Evolutionary conservation across 2,888 invertebrate species (phyloP).

Genomic region (Mimachlamys varia): DNA sequence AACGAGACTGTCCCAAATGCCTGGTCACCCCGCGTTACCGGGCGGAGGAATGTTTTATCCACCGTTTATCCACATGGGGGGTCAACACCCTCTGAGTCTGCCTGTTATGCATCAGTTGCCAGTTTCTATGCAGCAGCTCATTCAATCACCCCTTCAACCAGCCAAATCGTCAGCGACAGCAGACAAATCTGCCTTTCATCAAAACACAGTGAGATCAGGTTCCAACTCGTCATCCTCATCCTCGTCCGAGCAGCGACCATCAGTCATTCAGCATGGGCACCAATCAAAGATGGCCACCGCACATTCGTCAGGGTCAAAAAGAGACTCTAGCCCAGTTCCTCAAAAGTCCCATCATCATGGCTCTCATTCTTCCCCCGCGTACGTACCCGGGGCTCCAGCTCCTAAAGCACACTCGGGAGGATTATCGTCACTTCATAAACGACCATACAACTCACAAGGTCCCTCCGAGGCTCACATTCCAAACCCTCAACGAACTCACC

Average conservation of each 20-base stretch:
- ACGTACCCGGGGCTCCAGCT: background rate
- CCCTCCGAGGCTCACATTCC: conserved; percentile 46
- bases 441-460: conserved; percentile 44
- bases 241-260: background rate
- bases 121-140: background rate
- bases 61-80: conserved; percentile 59
- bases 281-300: background rate
- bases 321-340: background rate
- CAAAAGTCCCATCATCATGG: background rate
- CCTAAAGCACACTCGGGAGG: background rate
- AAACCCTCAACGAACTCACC: conserved; percentile 39
- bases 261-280: conserved; percentile 16
- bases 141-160: background rate
- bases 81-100: conserved; percentile 49
- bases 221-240: background rate
- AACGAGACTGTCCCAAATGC: conserved; percentile 29
- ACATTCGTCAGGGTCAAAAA: background rate
- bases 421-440: conserved; percentile 28
- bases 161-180: background rate
- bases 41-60: conserved; percentile 61
- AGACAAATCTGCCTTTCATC: background rate
- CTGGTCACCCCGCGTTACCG: conserved; percentile 47
- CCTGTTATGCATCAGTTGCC: conserved; percentile 53
- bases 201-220: background rate
- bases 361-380: background rate